Percentiles rank a stretch among this genome's conserved stretches.
Evolutionary conservation across 2,797 vertebrate genomes (phyloP).

Genomic region (Falco naumanni): DNA sequence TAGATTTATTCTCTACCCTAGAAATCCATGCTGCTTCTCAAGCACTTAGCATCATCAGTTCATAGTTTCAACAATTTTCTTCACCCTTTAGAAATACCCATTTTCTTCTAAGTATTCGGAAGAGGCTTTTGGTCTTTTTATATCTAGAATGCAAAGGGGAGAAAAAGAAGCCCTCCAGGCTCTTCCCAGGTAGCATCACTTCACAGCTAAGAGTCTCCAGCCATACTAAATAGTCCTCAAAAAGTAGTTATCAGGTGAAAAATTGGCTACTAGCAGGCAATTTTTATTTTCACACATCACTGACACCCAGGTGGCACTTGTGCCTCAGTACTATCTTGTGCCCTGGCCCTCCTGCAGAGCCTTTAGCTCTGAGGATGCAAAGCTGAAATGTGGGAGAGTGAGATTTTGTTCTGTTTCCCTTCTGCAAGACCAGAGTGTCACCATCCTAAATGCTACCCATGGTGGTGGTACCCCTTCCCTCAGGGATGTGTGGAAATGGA

Average conservation of each 20-base stretch:
- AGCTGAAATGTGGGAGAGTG: fast-evolving
- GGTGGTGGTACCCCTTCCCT: neutral
- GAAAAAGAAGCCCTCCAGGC: neutral
- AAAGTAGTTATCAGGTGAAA: neutral
- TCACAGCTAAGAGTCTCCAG: neutral
- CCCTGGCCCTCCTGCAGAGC: neutral
- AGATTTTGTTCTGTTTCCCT: neutral
- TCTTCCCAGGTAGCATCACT: neutral
- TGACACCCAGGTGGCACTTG: neutral
- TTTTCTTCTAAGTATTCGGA: neutral
- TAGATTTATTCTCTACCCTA: neutral
- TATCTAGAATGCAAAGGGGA: neutral
- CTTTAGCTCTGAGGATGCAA: neutral
- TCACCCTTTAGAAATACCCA: neutral
- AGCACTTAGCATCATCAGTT: neutral
- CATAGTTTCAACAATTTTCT: neutral
- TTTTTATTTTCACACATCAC: neutral
- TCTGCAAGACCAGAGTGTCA: neutral
- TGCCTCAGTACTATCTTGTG: neutral
- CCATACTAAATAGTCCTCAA: neutral
- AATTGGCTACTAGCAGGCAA: neutral
- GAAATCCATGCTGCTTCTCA: neutral
- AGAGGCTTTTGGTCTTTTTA: neutral
- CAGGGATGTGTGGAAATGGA: neutral
- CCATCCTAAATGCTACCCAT: neutral